These are phyloP conservation scores for Actias luna DNA, from an alignment of 2,888 invertebrate species.

Conservation along the genomic window DNA sequence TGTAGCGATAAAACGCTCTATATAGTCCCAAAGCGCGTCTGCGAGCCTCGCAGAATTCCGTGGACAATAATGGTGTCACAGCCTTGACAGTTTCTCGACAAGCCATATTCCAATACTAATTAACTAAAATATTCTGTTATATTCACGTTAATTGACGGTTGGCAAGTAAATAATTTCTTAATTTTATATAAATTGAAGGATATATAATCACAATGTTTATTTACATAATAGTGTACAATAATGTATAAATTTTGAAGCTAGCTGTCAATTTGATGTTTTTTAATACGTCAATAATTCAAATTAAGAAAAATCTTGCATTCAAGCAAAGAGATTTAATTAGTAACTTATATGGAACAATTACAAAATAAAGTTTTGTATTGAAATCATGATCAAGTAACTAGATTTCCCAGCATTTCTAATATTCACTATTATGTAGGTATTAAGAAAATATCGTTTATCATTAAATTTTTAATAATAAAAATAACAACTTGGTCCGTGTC, in stretches of 20 bases:
- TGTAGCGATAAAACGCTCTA: conserved; percentile 93
- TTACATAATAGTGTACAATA: too few species aligned
- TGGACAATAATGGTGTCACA: conserved; percentile 92
- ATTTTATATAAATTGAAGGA: not conserved
- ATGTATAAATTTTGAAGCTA: not conserved
- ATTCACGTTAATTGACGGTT: not conserved
- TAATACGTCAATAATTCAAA: not conserved
- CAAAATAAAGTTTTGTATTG: too few species aligned
- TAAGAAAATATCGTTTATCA: too few species aligned
- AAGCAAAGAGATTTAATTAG: too few species aligned
- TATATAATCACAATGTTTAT: not conserved
- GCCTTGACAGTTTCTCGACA: conserved; percentile 33
- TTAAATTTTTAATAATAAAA: too few species aligned
- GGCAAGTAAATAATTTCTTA: not conserved
- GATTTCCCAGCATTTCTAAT: too few species aligned
- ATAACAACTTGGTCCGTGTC: too few species aligned
- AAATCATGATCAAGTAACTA: too few species aligned
- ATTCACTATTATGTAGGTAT: too few species aligned
- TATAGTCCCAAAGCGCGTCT: conserved; percentile 92
- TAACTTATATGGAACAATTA: too few species aligned
- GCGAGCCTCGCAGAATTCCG: conserved; percentile 88
- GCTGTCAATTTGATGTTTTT: not conserved
- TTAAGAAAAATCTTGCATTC: not conserved
- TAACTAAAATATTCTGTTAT: conserved; percentile 11
- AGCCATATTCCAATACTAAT: conserved; percentile 32